Conservation (phyloP, 2,888 invertebrate genomes). For the Lottia scabra region DNA sequence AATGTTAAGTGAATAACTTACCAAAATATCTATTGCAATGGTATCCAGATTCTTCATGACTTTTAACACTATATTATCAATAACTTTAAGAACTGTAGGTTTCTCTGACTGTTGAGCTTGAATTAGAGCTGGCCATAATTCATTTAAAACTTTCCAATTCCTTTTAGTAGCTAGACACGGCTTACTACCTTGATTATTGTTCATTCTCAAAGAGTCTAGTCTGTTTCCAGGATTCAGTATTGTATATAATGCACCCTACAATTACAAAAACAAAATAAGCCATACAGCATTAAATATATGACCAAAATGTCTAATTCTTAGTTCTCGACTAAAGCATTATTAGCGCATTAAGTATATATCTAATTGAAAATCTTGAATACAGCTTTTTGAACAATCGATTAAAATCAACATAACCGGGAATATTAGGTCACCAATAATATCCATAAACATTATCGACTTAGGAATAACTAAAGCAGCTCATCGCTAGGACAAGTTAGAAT, state of each 20-base stretch:
- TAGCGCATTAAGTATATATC: too few relatives aligned
- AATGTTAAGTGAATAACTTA: conserved; percentile 23
- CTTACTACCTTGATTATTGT: conserved; percentile 48
- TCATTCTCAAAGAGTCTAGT: too few relatives aligned
- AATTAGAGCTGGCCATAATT: conserved; percentile 84
- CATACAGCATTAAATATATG: too few relatives aligned
- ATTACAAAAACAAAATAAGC: not conserved
- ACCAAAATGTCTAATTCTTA: not conserved
- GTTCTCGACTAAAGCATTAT: too few relatives aligned
- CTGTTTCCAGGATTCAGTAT: conserved; percentile 75
- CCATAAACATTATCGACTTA: too few relatives aligned
- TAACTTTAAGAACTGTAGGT: conserved; percentile 71
- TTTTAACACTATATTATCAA: conserved; percentile 69
- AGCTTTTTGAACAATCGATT: too few relatives aligned
- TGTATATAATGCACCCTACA: conserved; percentile 81
- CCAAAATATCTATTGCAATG: conserved; percentile 57
- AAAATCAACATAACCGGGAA: too few relatives aligned
- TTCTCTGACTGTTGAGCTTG: conserved; percentile 87
- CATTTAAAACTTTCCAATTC: conserved; percentile 80
- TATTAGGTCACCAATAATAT: too few relatives aligned
- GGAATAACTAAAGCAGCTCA: too few relatives aligned
- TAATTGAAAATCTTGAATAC: too few relatives aligned
- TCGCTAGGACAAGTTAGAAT: too few relatives aligned
- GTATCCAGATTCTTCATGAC: conserved; percentile 66
- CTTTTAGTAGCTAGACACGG: conserved; percentile 78